Conservation (phyloP, 2,113 vertebrate species). For the Perognathus longimembris region DNA sequence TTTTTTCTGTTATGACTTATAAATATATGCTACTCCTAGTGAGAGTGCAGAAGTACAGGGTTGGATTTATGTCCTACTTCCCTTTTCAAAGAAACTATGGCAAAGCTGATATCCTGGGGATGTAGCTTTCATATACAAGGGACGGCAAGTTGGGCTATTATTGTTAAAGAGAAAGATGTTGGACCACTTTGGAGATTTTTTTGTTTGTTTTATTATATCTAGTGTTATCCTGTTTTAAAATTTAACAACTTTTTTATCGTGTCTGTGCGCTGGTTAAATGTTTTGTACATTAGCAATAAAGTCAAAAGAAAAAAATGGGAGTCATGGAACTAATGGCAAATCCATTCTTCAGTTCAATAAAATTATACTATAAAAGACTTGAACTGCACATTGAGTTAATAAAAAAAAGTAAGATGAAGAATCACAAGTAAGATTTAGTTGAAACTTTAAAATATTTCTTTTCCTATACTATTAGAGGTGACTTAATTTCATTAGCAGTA, state of each 20-base stretch:
- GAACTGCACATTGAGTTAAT: neutral
- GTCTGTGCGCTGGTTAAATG: conserved; percentile 42
- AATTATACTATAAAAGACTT: conserved; percentile 52
- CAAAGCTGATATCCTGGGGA: neutral
- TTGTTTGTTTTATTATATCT: conserved; percentile 22
- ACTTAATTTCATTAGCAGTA: conserved; percentile 8
- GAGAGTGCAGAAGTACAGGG: neutral
- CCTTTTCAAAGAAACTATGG: neutral
- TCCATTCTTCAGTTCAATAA: conserved; percentile 54
- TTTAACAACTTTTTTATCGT: conserved; percentile 37
- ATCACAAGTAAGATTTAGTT: conserved; percentile 38
- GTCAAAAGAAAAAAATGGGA: conserved; percentile 30
- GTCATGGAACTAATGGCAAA: conserved; percentile 43
- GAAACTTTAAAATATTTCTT: conserved; percentile 24
- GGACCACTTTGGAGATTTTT: neutral
- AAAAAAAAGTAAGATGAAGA: conserved; percentile 17
- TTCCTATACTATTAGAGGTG: neutral
- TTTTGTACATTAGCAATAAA: conserved; percentile 61
- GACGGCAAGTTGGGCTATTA: neutral
- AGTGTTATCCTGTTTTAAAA: conserved; percentile 56
- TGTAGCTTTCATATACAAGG: neutral
- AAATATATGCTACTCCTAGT: neutral
- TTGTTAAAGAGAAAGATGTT: conserved; percentile 38
- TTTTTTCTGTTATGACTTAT: neutral
- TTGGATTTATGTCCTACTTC: neutral